Percentiles rank a stretch among this genome's conserved stretches.
phyloP scores from a whole-genome alignment of 2,888 invertebrate species.

The Chaetogeoica ovagalla region DNA sequence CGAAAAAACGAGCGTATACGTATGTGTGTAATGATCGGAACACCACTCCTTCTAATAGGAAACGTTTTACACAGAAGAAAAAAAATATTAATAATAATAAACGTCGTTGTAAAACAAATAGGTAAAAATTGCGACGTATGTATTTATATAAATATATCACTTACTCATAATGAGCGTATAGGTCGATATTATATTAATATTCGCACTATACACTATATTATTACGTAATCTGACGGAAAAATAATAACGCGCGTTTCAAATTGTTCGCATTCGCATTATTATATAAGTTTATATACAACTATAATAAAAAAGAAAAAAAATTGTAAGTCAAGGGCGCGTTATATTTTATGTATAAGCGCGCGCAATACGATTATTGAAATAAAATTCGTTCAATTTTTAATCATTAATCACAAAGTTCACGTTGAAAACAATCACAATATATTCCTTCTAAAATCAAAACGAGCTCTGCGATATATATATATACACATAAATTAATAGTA shows the following conservation, averaged over 20 bases:
- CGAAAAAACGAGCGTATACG: no score
- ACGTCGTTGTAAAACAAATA: no score
- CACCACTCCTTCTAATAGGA: no score
- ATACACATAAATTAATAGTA: background rate
- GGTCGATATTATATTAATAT: no score
- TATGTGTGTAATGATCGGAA: no score
- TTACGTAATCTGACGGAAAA: background rate
- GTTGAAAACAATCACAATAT: background rate
- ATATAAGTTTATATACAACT: background rate
- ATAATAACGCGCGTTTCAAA: background rate
- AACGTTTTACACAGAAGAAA: no score
- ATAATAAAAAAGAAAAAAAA: background rate
- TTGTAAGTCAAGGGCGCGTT: background rate
- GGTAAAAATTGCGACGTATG: no score
- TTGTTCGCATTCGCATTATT: background rate
- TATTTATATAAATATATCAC: no score
- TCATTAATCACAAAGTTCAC: constrained; percentile 7
- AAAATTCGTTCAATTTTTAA: background rate
- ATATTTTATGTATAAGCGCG: background rate
- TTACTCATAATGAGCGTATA: no score
- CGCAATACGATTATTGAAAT: background rate
- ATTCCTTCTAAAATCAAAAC: constrained; percentile 22
- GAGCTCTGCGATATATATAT: no score
- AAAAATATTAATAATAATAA: no score
- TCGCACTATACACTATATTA: background rate